phyloP scores from a whole-genome alignment of 2,113 vertebrate species.

The Pseudonaja textilis region DNA sequence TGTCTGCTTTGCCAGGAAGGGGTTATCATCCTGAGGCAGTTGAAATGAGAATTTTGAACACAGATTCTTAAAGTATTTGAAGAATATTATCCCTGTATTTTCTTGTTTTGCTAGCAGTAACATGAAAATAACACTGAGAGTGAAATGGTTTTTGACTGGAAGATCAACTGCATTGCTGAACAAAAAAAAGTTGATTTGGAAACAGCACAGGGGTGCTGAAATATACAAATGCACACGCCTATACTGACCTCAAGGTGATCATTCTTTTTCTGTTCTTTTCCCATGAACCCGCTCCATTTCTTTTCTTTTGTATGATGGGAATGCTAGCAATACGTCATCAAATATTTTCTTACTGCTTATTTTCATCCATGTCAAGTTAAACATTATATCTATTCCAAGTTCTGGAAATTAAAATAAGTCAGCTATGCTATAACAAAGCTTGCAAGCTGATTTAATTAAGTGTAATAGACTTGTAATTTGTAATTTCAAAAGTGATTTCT shows the following conservation, averaged over 20 bases:
- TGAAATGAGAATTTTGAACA: background rate
- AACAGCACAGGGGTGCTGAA: background rate
- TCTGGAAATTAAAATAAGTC: background rate
- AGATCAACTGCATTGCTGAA: background rate
- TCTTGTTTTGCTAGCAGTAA: background rate
- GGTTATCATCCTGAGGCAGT: background rate
- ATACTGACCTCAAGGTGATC: background rate
- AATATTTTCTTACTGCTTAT: background rate
- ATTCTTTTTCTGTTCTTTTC: background rate
- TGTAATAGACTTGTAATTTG: background rate
- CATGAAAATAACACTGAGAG: background rate
- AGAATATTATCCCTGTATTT: background rate
- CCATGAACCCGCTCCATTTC: background rate
- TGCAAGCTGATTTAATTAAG: background rate
- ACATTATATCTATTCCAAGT: background rate
- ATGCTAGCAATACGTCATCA: background rate
- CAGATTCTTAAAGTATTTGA: background rate
- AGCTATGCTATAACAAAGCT: background rate
- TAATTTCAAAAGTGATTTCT: background rate
- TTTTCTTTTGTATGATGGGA: background rate
- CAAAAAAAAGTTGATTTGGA: background rate
- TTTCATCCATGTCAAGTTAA: background rate
- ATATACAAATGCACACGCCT: background rate
- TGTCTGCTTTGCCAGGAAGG: background rate
- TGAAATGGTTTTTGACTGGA: background rate